Evolutionary conservation across 2,888 invertebrate genomes (phyloP).

Genomic region (Epirrita christyi): DNA sequence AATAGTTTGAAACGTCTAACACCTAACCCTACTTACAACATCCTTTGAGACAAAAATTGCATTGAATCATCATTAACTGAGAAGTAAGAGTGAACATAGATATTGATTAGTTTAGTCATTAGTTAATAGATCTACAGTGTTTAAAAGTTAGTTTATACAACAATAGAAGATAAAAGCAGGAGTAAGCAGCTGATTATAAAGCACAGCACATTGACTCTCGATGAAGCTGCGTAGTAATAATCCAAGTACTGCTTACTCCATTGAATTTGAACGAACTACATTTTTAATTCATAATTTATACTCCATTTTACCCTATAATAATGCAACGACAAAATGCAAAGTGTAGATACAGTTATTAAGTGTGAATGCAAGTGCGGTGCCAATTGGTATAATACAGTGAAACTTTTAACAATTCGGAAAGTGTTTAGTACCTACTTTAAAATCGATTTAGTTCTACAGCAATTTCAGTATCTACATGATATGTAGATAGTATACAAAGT

Average conservation of each 20-base stretch:
- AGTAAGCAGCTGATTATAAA: slow-evolving; percentile 68
- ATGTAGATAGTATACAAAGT: slow-evolving; percentile 38
- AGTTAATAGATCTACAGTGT: slow-evolving; percentile 74
- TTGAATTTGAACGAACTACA: slow-evolving; percentile 68
- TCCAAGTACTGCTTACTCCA: slow-evolving; percentile 71
- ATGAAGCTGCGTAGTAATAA: slow-evolving; percentile 12
- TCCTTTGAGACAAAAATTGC: slow-evolving; percentile 81
- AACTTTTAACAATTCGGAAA: slow-evolving; percentile 57
- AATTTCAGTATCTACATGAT: slow-evolving; percentile 33
- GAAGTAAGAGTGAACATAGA: slow-evolving; percentile 69
- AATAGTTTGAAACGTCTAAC: slow-evolving; percentile 66
- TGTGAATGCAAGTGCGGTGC: slow-evolving; percentile 77
- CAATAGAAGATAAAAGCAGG: slow-evolving; percentile 72
- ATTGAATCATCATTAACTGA: slow-evolving; percentile 78
- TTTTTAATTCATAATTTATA: slow-evolving; percentile 58
- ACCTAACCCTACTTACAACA: slow-evolving; percentile 61
- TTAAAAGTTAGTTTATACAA: slow-evolving; percentile 74
- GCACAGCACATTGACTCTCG: slow-evolving; percentile 28
- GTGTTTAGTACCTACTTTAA: slow-evolving; percentile 37
- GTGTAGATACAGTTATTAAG: slow-evolving; percentile 70
- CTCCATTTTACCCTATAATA: slow-evolving; percentile 49
- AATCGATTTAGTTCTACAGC: slow-evolving; percentile 8
- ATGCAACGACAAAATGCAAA: slow-evolving; percentile 76
- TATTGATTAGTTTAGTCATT: slow-evolving; percentile 65
- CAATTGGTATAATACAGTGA: slow-evolving; percentile 67